These are phyloP conservation scores for Halcyon malimbica DNA, from an alignment of 2,113 vertebrate species.

Conservation along the genomic window DNA sequence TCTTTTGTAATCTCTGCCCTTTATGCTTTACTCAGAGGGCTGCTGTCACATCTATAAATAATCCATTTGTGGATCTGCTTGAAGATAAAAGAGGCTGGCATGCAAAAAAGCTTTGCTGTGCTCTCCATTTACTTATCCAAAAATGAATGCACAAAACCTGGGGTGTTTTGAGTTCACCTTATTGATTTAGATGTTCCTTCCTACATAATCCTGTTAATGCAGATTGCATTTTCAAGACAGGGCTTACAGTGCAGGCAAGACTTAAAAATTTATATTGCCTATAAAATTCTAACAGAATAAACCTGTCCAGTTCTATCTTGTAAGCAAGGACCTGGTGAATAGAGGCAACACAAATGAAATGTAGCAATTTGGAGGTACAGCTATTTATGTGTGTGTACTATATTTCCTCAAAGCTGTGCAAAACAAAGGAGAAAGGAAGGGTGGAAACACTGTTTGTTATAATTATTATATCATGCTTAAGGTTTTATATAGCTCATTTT, in stretches of 20 bases:
- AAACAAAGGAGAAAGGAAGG: background rate
- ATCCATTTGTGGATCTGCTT: constrained; percentile 54
- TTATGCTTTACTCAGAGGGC: constrained; percentile 62
- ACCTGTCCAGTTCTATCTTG: background rate
- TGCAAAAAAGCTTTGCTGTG: constrained; percentile 15
- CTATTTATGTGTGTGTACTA: background rate
- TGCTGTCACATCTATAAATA: constrained; percentile 61
- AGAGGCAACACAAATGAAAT: constrained; percentile 16
- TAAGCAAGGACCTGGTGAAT: background rate
- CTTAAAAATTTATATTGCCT: constrained; percentile 36
- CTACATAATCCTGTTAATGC: constrained; percentile 26
- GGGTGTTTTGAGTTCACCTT: constrained; percentile 4
- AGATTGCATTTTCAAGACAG: constrained; percentile 31
- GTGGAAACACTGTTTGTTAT: background rate
- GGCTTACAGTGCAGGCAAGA: background rate
- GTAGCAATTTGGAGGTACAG: background rate
- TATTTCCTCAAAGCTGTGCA: background rate
- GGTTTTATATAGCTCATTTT: background rate
- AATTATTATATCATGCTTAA: background rate
- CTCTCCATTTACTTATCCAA: constrained; percentile 34
- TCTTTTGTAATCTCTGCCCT: constrained; percentile 69
- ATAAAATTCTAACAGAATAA: constrained; percentile 35
- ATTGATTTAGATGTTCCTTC: constrained; percentile 39
- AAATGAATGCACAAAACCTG: constrained; percentile 14
- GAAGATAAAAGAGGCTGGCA: constrained; percentile 55